A percentile compares a stretch with the other conserved stretches of the same genome.
Conservation (phyloP, 2,888 invertebrate genomes). For the Andricus curvator region DNA sequence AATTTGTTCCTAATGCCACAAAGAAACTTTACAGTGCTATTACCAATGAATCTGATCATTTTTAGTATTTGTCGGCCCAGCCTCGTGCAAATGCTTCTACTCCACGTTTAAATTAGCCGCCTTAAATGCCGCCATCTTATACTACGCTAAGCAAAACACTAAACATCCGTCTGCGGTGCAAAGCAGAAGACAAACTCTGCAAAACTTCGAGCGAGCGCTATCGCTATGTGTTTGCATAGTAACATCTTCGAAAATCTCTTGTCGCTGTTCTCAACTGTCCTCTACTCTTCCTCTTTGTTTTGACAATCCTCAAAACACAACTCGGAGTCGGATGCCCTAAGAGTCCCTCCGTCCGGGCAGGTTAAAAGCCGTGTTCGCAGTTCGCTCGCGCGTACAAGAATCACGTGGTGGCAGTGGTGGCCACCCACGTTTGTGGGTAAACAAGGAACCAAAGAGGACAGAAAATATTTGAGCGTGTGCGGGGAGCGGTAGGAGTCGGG, state of each 20-base stretch:
- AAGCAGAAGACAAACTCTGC: conserved; percentile 16
- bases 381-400: conserved; percentile 30
- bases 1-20: no score
- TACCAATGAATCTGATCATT: no score
- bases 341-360: not conserved
- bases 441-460: conserved; percentile 72
- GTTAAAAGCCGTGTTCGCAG: conserved; percentile 37
- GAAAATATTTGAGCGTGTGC: conserved; percentile 74
- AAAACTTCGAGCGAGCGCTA: not conserved
- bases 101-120: not conserved
- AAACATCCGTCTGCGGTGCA: not conserved
- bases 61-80: no score
- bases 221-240: conserved; percentile 17
- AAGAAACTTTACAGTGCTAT: no score
- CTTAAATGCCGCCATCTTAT: not conserved
- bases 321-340: not conserved
- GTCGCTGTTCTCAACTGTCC: conserved; percentile 21
- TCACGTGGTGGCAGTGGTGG: conserved; percentile 69
- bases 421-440: conserved; percentile 79
- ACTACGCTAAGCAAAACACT: not conserved
- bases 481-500: conserved; percentile 58
- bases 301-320: conserved; percentile 17
- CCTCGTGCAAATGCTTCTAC: no score
- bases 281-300: conserved; percentile 22
- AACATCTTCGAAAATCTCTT: conserved; percentile 9